A percentile compares a stretch with the other conserved stretches of the same genome.
Conservation (phyloP, 2,797 vertebrate genomes). For the Enteromius afrohamiltoni region DNA sequence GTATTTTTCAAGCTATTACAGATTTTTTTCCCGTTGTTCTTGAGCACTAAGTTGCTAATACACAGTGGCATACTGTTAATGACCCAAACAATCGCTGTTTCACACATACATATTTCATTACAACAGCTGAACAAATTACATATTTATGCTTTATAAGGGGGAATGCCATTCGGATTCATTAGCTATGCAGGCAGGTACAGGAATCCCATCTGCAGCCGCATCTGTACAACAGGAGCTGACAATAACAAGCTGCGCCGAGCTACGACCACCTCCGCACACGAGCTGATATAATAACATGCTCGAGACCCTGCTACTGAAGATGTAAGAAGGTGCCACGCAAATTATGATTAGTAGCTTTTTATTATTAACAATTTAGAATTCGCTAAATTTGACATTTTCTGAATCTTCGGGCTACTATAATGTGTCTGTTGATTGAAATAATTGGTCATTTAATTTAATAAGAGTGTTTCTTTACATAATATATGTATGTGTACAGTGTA, state of each 20-base stretch:
- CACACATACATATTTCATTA: constrained; percentile 99
- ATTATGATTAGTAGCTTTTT: constrained; percentile 1
- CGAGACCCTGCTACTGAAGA: not conserved
- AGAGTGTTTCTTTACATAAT: too few species aligned
- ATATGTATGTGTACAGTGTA: too few species aligned
- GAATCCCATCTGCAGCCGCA: constrained; percentile 93
- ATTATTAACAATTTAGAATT: not conserved
- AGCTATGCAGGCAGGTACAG: constrained; percentile 96
- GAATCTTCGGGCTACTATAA: not conserved
- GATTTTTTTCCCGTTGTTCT: constrained; percentile 60
- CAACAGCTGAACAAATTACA: constrained; percentile 99
- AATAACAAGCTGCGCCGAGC: constrained; percentile 79
- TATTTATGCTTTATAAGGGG: constrained; percentile 97
- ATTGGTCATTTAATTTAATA: not conserved
- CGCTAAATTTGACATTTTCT: not conserved
- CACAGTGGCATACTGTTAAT: constrained; percentile 89
- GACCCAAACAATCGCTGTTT: constrained; percentile 93
- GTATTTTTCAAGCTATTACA: constrained; percentile 62
- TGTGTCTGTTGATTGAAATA: not conserved
- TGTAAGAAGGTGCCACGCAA: constrained; percentile 12
- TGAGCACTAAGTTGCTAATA: constrained; percentile 78
- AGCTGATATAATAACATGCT: constrained; percentile 18
- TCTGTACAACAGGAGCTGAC: constrained; percentile 93
- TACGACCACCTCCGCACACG: not conserved
- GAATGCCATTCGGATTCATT: constrained; percentile 90